Conservation (phyloP, 2,888 invertebrate genomes). For the Temnothorax rugatulus region DNA sequence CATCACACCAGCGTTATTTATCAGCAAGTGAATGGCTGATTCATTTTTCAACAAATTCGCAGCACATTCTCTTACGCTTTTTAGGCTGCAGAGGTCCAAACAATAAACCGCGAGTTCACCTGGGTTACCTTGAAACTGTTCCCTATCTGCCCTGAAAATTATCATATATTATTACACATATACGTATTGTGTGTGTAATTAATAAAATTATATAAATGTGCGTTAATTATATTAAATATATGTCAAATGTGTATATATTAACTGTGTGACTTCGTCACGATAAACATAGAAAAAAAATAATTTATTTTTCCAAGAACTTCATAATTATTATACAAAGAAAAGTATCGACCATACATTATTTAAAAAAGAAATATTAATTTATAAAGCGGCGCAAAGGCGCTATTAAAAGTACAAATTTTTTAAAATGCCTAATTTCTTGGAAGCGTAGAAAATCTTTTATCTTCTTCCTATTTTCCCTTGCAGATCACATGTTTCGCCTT, state of each 20-base stretch:
- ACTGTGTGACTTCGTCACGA: background rate
- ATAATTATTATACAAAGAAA: too few relatives aligned
- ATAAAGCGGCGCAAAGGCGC: too few relatives aligned
- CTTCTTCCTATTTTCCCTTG: too few relatives aligned
- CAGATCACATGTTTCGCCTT: too few relatives aligned
- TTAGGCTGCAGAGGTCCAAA: slow-evolving; percentile 88
- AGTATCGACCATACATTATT: too few relatives aligned
- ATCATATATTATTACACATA: background rate
- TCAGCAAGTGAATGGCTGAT: slow-evolving; percentile 88
- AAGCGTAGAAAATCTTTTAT: too few relatives aligned
- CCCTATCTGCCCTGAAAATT: slow-evolving; percentile 71
- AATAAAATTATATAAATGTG: background rate
- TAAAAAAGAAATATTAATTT: too few relatives aligned
- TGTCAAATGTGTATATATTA: background rate
- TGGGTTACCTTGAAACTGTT: slow-evolving; percentile 76
- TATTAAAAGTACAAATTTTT: too few relatives aligned
- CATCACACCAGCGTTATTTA: slow-evolving; percentile 92
- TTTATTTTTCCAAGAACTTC: too few relatives aligned
- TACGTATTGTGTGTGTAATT: background rate
- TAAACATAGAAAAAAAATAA: too few relatives aligned
- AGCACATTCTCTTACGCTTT: slow-evolving; percentile 88
- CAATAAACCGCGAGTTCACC: slow-evolving; percentile 79
- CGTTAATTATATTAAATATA: background rate
- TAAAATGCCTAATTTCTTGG: too few relatives aligned
- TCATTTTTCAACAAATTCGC: slow-evolving; percentile 86